Base-by-base conservation (phyloP, 2,113 vertebrate species). In the Empidonax traillii region DNA sequence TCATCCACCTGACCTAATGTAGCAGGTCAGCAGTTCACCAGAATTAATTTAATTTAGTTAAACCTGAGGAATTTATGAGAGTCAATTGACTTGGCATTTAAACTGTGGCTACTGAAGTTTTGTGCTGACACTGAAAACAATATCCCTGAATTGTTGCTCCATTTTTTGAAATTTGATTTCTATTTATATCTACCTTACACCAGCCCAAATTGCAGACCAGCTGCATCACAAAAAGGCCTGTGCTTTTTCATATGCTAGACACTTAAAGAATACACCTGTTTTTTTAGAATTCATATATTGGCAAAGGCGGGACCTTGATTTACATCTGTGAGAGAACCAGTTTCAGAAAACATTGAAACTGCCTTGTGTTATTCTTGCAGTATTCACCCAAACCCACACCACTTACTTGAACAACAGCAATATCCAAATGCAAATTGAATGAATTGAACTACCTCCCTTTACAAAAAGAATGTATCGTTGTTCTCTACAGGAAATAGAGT, bases 351-450 rank as follows among this genome's bases (percentile, higher is more conserved):
- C 39, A 61, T 0, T 56, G 63, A 41, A 85, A 53, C 37, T 27
- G 12, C 21, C 22, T 51, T 51, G 20, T 30, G 58, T 65, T 28
- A 61, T 81, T 65, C 35, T 61, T 90, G 47, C 43, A 35, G 35
- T 46, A 33, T 46, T 35, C 39, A 53, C 18, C 31, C 67, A 73
- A 77, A 82, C 53, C 68, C 31, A 55, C 2, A 5, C 5, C 58
- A 30, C 41, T 79, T 37, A 66, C 30, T 52, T 19, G 62, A 89
- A 85, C 52, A 65, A 85, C 27, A 33, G 44, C 87, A 85, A 76
- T 62, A 89, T 73, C 81, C 58, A 89, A 72, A 95, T 76, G 71
- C 53, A 94, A 93, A 94, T 27, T 33, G 68, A 84, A 87, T 44
- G 16, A 92, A 79, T 49, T 79, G 35, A n/a, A 10, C 55, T 65